Percentiles rank a stretch among this genome's conserved stretches.
These are phyloP conservation scores for Cryptoprocta ferox DNA, from an alignment of 2,797 vertebrate genomes.

Conservation along the genomic window DNA sequence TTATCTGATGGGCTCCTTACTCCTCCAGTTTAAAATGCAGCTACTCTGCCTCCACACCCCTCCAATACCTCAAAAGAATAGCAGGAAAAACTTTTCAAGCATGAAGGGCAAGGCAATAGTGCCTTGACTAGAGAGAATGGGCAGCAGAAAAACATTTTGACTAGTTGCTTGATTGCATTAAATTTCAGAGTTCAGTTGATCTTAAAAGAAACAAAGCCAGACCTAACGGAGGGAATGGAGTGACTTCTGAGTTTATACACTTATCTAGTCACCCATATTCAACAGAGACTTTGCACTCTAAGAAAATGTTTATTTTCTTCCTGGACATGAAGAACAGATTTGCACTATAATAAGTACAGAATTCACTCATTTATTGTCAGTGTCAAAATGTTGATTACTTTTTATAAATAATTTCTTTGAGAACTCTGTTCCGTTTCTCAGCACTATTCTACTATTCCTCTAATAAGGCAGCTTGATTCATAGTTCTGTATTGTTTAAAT, in stretches of 20 bases:
- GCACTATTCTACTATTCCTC: not conserved
- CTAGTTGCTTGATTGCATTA: not conserved
- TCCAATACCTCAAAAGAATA: not conserved
- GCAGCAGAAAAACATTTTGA: not conserved
- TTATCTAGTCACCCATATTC: not conserved
- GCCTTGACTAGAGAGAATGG: not conserved
- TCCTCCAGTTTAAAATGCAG: not conserved
- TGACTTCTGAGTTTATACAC: not conserved
- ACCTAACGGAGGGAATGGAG: not conserved
- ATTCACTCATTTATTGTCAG: slow-evolving; percentile 49
- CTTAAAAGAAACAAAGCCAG: not conserved
- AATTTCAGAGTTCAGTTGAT: not conserved
- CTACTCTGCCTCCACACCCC: not conserved
- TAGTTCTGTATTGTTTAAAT: slow-evolving; percentile 18
- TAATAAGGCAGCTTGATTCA: slow-evolving; percentile 44
- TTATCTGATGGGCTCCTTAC: not conserved
- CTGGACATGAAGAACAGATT: not conserved
- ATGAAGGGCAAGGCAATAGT: not conserved
- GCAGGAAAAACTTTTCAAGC: not conserved
- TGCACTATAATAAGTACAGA: not conserved
- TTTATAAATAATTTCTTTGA: slow-evolving; percentile 1
- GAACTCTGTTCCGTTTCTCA: not conserved
- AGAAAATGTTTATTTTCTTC: not conserved
- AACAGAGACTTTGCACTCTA: not conserved
- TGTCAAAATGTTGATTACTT: not conserved